phyloP scores from a whole-genome alignment of 2,113 vertebrate genomes.

The Triplophysa siluroides region DNA sequence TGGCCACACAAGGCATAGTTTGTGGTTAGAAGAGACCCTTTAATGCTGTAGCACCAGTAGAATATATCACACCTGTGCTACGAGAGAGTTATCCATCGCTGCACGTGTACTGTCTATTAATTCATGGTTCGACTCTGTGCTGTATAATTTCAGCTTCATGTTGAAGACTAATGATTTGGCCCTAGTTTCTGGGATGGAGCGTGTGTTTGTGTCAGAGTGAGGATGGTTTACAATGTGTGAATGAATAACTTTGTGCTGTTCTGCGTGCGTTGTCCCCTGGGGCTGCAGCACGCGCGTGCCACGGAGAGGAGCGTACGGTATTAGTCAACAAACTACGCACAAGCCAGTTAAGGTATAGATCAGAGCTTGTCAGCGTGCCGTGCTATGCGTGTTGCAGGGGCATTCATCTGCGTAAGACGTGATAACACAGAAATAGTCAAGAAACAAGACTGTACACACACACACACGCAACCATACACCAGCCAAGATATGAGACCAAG shows the following conservation, averaged over 20 bases:
- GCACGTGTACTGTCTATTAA: not conserved
- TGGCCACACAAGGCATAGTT: not conserved
- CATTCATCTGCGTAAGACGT: slow-evolving; percentile 11
- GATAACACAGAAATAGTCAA: slow-evolving; percentile 1
- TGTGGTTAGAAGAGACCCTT: not conserved
- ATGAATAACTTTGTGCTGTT: not conserved
- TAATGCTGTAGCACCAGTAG: not conserved
- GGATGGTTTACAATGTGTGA: not conserved
- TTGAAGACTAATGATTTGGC: not conserved
- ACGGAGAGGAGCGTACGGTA: slow-evolving; percentile 26
- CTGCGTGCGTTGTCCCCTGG: not conserved
- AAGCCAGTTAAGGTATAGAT: slow-evolving; percentile 31
- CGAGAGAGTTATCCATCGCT: not conserved
- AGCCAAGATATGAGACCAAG: not conserved
- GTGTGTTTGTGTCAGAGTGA: not conserved
- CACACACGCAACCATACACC: not conserved
- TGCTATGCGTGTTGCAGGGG: slow-evolving; percentile 6
- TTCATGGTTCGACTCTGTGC: not conserved
- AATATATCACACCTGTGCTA: not conserved
- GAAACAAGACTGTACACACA: not conserved
- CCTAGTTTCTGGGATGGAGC: not conserved
- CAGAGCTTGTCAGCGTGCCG: slow-evolving; percentile 17
- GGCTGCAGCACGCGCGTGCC: slow-evolving; percentile 7
- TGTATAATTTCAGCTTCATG: not conserved
- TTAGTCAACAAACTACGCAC: slow-evolving; percentile 25